Conservation (phyloP, 2,113 vertebrate genomes). For the Dipodomys merriami region DNA sequence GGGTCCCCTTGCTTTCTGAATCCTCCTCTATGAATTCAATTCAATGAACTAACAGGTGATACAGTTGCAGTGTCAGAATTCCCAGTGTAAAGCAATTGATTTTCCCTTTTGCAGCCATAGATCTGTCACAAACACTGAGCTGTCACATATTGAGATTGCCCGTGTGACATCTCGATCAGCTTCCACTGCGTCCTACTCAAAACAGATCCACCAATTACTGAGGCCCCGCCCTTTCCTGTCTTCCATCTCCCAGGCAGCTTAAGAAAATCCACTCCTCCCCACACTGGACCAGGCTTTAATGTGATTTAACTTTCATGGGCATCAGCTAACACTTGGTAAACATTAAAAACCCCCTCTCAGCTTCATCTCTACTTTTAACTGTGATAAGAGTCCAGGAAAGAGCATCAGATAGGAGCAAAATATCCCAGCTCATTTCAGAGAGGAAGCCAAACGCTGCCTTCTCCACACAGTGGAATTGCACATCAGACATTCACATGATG, state of each 20-base stretch:
- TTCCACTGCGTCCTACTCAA: background rate
- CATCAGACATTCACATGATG: background rate
- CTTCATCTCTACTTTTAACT: constrained; percentile 34
- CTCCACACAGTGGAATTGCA: background rate
- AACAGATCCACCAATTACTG: background rate
- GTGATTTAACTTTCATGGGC: background rate
- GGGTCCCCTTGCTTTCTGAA: background rate
- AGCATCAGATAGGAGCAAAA: constrained; percentile 33
- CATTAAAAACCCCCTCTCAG: background rate
- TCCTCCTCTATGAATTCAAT: background rate
- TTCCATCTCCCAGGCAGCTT: background rate
- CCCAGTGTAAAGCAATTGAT: background rate
- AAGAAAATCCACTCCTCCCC: background rate
- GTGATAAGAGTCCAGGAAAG: background rate
- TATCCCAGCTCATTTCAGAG: constrained; percentile 25
- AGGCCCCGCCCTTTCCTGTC: background rate
- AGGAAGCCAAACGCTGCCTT: background rate
- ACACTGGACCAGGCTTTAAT: background rate
- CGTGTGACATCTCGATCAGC: constrained; percentile 36
- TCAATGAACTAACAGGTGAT: background rate
- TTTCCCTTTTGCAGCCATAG: constrained; percentile 9
- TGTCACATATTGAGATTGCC: constrained; percentile 21
- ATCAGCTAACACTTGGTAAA: constrained; percentile 5
- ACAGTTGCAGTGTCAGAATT: background rate
- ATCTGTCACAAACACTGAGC: constrained; percentile 40